Percentiles rank a stretch among this genome's conserved stretches.
Conservation (phyloP, 2,113 vertebrate species). For the Neoarius graeffei region DNA sequence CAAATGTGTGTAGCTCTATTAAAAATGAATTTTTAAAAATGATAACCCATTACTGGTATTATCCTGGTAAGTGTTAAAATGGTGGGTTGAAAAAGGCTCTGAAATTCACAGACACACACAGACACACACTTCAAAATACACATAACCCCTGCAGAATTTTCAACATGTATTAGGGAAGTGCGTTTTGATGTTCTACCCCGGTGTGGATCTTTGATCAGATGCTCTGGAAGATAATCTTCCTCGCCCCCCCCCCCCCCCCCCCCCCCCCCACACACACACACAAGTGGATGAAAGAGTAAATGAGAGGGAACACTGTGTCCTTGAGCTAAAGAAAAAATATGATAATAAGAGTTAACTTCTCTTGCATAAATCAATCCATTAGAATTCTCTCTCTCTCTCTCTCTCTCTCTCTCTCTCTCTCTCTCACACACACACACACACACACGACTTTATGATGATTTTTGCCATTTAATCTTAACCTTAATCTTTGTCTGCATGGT, state of each 20-base stretch:
- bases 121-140: not conserved
- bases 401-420: too few species aligned
- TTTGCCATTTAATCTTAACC: not conserved
- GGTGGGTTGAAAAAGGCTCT: not conserved
- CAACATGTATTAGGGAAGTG: slow-evolving; percentile 15
- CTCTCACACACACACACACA: too few species aligned
- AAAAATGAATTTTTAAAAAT: not conserved
- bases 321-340: slow-evolving; percentile 41
- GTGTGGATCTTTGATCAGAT: slow-evolving; percentile 28
- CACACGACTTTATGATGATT: not conserved
- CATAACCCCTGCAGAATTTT: not conserved
- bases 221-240: slow-evolving; percentile 34
- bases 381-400: not conserved
- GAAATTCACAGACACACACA: not conserved
- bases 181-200: slow-evolving; percentile 42
- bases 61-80: not conserved
- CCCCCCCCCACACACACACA: slow-evolving; percentile 24
- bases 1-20: not conserved
- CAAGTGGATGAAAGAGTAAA: not conserved
- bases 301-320: slow-evolving; percentile 42
- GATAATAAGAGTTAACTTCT: slow-evolving; percentile 50
- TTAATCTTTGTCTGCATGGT: not conserved
- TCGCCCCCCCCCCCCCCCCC: not conserved
- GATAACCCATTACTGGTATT: not conserved
- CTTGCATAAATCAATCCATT: slow-evolving; percentile 42